Evolutionary conservation across 1,140 invertebrate species (phyloP).

Genomic region (Medauroidea extradentata): DNA sequence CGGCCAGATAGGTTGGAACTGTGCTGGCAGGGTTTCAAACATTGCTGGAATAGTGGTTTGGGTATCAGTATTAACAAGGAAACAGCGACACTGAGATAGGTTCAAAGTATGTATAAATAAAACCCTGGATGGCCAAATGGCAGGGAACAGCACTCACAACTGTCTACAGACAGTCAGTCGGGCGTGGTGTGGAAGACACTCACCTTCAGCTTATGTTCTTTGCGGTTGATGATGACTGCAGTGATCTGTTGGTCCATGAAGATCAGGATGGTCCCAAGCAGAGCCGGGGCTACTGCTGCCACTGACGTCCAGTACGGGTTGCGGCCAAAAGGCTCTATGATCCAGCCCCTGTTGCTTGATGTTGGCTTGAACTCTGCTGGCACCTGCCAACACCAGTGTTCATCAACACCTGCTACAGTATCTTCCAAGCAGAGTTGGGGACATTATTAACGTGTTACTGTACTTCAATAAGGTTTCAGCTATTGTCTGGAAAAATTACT

Average conservation of each 20-base stretch:
- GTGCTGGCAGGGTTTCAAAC: too few relatives aligned
- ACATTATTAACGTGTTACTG: neutral
- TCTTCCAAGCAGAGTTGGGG: neutral
- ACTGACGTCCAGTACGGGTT: constrained; percentile 85
- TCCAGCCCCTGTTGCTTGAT: constrained; percentile 74
- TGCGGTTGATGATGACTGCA: constrained; percentile 95
- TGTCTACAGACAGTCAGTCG: too few relatives aligned
- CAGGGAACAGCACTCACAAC: too few relatives aligned
- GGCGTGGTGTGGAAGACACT: too few relatives aligned
- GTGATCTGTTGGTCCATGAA: constrained; percentile 99
- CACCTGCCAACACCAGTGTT: constrained; percentile 32
- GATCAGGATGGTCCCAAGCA: constrained; percentile 94
- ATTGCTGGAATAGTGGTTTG: too few relatives aligned
- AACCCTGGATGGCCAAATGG: too few relatives aligned
- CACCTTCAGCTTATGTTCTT: constrained; percentile 95
- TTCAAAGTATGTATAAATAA: too few relatives aligned
- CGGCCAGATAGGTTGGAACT: too few relatives aligned
- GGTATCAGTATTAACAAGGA: too few relatives aligned
- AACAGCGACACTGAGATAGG: too few relatives aligned
- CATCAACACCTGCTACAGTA: neutral
- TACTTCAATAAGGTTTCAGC: neutral
- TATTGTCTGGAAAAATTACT: neutral
- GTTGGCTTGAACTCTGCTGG: constrained; percentile 89
- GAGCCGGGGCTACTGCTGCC: constrained; percentile 80
- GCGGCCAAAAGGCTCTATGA: constrained; percentile 78